Percentiles rank a stretch among this genome's conserved stretches.
Conservation (phyloP, 1,140 invertebrate genomes). For the Vanessa tameamea region DNA sequence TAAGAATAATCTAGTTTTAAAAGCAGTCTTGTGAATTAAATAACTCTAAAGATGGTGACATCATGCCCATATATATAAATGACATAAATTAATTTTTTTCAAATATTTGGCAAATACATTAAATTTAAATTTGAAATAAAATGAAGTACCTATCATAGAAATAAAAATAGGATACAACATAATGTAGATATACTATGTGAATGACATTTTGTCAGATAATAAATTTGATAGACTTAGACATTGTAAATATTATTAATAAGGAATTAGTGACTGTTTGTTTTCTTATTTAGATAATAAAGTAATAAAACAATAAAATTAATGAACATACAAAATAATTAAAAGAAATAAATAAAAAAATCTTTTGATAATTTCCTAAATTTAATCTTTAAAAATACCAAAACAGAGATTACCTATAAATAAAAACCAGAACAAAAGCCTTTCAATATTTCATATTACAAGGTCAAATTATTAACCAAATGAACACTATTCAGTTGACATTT, state of each 20-base stretch:
- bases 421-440: background rate
- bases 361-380: too few relatives aligned
- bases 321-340: background rate
- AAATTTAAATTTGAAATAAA: too few relatives aligned
- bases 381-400: background rate
- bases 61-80: background rate
- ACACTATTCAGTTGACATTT: too few relatives aligned
- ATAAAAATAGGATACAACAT: too few relatives aligned
- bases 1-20: background rate
- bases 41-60: background rate
- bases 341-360: background rate
- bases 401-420: background rate
- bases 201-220: conserved; percentile 42
- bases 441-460: background rate
- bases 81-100: too few relatives aligned
- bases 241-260: background rate
- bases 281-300: background rate
- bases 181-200: conserved; percentile 15
- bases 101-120: too few relatives aligned
- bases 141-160: too few relatives aligned
- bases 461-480: background rate
- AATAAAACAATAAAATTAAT: background rate
- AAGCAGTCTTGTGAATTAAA: background rate
- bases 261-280: background rate
- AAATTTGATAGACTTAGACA: background rate